Percentiles rank a stretch among this genome's conserved stretches.
Conservation (phyloP, 1,140 invertebrate species). For the Listronotus oregonensis region DNA sequence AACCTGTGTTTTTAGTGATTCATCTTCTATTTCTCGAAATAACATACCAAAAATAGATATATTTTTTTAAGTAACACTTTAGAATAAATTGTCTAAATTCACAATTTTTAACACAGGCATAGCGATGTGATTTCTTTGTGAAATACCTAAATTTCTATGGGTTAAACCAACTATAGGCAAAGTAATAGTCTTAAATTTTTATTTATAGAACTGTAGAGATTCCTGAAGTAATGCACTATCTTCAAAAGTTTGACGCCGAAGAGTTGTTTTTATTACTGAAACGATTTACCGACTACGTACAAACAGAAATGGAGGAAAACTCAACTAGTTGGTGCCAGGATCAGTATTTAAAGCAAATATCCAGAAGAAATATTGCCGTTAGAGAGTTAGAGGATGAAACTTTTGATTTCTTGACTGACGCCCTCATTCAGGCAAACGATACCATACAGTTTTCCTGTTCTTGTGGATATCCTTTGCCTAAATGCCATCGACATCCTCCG, state of each 20-base stretch:
- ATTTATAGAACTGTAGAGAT: slow-evolving; percentile 36
- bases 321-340: slow-evolving; percentile 45
- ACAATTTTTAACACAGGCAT: too few species aligned
- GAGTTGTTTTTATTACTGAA: slow-evolving; percentile 30
- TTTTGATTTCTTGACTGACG: slow-evolving; percentile 40
- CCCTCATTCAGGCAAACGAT: slow-evolving; percentile 41
- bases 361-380: slow-evolving; percentile 30
- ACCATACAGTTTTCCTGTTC: slow-evolving; percentile 36
- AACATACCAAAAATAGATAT: too few species aligned
- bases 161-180: too few species aligned
- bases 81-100: too few species aligned
- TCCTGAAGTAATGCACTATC: slow-evolving; percentile 29
- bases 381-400: slow-evolving; percentile 29
- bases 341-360: slow-evolving; percentile 44
- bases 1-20: too few species aligned
- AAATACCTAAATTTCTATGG: too few species aligned
- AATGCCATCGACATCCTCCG: slow-evolving; percentile 32
- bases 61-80: too few species aligned
- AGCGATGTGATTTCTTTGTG: too few species aligned
- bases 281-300: slow-evolving; percentile 37
- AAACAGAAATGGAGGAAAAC: slow-evolving; percentile 36
- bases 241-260: slow-evolving; percentile 8
- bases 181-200: not conserved
- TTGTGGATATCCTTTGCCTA: slow-evolving; percentile 51
- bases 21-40: too few species aligned